phyloP scores from a whole-genome alignment of 2,888 invertebrate species.

The Cylindroiulus punctatus region DNA sequence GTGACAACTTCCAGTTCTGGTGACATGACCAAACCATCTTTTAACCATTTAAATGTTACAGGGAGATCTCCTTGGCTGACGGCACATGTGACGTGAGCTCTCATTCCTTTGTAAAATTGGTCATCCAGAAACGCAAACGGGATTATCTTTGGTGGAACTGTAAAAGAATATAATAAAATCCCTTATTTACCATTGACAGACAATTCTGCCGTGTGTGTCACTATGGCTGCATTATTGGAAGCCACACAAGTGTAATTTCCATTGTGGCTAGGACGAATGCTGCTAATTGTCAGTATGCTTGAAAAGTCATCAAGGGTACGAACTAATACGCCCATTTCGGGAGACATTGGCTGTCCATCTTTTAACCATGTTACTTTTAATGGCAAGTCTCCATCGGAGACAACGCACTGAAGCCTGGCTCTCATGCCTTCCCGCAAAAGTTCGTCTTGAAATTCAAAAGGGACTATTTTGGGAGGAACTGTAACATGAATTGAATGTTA shows the following conservation, averaged over 20 bases:
- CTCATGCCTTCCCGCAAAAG: no score
- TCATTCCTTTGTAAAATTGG: conserved; percentile 62
- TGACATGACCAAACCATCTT: conserved; percentile 69
- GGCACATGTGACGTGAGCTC: conserved; percentile 59
- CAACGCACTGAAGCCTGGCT: conserved; percentile 56
- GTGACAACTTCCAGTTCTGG: conserved; percentile 59
- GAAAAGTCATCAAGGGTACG: conserved; percentile 58
- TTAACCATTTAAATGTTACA: conserved; percentile 70
- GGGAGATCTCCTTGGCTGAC: conserved; percentile 59
- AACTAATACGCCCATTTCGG: conserved; percentile 59
- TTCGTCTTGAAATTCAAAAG: conserved; percentile 55
- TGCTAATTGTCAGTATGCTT: conserved; percentile 54
- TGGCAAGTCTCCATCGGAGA: conserved; percentile 64
- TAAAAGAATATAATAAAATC: conserved; percentile 59
- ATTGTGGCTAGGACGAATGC: conserved; percentile 54
- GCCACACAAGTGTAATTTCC: conserved; percentile 56
- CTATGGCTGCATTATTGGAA: conserved; percentile 53
- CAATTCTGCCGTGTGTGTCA: conserved; percentile 48
- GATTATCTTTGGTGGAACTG: conserved; percentile 78
- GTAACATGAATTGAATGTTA: conserved; percentile 18
- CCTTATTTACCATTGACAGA: conserved; percentile 55
- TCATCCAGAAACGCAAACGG: conserved; percentile 80
- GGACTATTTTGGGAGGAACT: conserved; percentile 55
- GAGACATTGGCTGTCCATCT: conserved; percentile 66
- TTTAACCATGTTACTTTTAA: conserved; percentile 76